phyloP scores from a whole-genome alignment of 2,797 vertebrate genomes.

The Macrochelys suwanniensis region DNA sequence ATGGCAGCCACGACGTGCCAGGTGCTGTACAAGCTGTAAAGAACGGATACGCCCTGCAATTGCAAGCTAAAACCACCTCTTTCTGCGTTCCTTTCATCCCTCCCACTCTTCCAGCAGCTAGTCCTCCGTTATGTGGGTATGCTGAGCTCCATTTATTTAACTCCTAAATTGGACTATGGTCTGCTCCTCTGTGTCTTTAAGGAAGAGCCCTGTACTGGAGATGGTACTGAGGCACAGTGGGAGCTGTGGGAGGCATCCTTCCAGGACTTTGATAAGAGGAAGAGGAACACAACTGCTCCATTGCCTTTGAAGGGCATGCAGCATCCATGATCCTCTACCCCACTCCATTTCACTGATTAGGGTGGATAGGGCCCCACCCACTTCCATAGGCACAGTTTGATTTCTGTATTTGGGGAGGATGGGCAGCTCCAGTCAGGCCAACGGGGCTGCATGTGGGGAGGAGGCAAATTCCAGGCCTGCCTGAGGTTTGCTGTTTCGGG shows the following conservation, averaged over 20 bases:
- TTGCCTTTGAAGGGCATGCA: not conserved
- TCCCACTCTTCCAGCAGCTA: not conserved
- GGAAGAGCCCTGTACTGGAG: not conserved
- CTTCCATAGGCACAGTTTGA: not conserved
- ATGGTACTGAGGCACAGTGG: not conserved
- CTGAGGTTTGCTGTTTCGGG: not conserved
- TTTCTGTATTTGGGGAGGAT: too few species aligned
- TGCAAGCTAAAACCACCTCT: not conserved
- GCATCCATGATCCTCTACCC: not conserved
- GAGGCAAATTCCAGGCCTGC: not conserved
- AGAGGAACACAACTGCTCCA: not conserved
- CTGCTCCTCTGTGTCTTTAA: rapidly evolving
- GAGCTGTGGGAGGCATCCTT: not conserved
- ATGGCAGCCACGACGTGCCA: not conserved
- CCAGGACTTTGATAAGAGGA: not conserved
- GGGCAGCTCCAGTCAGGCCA: not conserved
- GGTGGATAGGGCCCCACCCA: not conserved
- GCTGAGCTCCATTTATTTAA: not conserved
- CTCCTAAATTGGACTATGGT: not conserved
- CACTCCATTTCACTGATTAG: rapidly evolving
- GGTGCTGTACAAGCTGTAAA: not conserved
- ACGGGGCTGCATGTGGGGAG: not conserved
- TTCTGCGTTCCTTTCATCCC: not conserved
- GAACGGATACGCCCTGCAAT: not conserved
- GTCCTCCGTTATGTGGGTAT: not conserved